Evolutionary conservation across 1,140 invertebrate genomes (phyloP).

Genomic region (Drosophila repletoides): DNA sequence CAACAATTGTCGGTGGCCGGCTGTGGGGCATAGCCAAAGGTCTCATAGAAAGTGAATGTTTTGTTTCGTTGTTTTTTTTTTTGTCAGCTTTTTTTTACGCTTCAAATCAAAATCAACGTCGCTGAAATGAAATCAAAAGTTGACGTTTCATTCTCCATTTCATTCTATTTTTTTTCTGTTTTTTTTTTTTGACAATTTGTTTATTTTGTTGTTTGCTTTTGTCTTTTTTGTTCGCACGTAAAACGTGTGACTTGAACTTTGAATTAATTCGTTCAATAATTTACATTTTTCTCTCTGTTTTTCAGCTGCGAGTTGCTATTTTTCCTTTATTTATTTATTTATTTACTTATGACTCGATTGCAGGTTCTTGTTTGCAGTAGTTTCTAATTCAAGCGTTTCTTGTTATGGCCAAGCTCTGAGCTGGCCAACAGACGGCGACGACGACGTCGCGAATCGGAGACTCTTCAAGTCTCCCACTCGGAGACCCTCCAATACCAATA

Average conservation of each 20-base stretch:
- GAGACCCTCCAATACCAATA: not conserved
- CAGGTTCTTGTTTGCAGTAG: conserved; percentile 54
- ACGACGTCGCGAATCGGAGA: conserved; percentile 12
- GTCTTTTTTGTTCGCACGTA: conserved; percentile 64
- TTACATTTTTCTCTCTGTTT: conserved; percentile 50
- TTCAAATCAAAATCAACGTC: conserved; percentile 34
- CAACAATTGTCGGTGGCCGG: conserved; percentile 31
- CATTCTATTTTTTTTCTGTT: conserved; percentile 9
- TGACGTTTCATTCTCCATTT: conserved; percentile 12
- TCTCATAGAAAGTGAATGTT: conserved; percentile 62
- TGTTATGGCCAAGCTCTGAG: conserved; percentile 29
- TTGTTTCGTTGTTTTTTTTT: too few relatives aligned
- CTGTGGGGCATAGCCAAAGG: not conserved
- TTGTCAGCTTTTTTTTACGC: not conserved
- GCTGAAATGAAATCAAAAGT: conserved; percentile 50
- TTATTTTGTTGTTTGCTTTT: conserved; percentile 50
- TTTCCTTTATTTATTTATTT: conserved; percentile 51
- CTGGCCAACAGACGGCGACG: conserved; percentile 36
- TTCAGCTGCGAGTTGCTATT: not conserved
- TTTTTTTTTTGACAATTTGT: conserved; percentile 46
- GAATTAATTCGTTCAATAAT: conserved; percentile 78
- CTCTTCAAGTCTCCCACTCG: conserved; percentile 17
- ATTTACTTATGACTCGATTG: conserved; percentile 50
- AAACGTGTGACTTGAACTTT: conserved; percentile 78
- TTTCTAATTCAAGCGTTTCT: conserved; percentile 45